Percentiles rank a stretch among this genome's conserved stretches.
phyloP scores from a whole-genome alignment of 2,888 invertebrate species.

The Hypsopygia costalis region DNA sequence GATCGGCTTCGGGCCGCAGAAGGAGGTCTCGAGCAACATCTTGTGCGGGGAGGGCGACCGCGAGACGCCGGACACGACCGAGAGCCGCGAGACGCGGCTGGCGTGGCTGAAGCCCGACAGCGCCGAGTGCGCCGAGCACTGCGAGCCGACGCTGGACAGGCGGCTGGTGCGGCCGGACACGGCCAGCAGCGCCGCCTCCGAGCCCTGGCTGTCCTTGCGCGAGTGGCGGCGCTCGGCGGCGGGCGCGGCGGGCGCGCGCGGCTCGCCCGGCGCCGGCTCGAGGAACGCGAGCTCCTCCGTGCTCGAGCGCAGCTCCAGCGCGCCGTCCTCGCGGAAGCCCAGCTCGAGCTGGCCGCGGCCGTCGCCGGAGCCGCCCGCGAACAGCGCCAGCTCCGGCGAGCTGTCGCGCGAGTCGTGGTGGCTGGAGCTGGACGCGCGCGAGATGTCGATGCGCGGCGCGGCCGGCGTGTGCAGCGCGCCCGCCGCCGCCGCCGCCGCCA shows the following conservation, averaged over 20 bases:
- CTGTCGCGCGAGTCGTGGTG: slow-evolving; percentile 93
- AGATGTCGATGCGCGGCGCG: slow-evolving; percentile 93
- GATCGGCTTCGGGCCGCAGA: slow-evolving; percentile 91
- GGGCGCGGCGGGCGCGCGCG: slow-evolving; percentile 38
- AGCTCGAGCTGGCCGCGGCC: slow-evolving; percentile 54
- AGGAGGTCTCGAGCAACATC: slow-evolving; percentile 93
- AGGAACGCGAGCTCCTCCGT: slow-evolving; percentile 94
- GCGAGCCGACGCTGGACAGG: slow-evolving; percentile 86
- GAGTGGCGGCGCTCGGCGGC: slow-evolving; percentile 74
- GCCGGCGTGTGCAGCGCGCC: slow-evolving; percentile 81
- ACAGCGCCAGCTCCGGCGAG: slow-evolving; percentile 91
- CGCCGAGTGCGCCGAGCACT: slow-evolving; percentile 83
- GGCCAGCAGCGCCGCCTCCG: slow-evolving; percentile 87
- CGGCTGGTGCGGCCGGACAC: slow-evolving; percentile 91
- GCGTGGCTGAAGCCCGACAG: slow-evolving; percentile 52
- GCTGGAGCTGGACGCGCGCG: slow-evolving; percentile 92
- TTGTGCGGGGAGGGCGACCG: slow-evolving; percentile 94
- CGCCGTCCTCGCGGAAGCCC: slow-evolving; percentile 88
- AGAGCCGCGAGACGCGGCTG: slow-evolving; percentile 58
- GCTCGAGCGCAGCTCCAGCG: slow-evolving; percentile 91
- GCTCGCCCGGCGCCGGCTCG: slow-evolving; percentile 71
- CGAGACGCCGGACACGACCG: slow-evolving; percentile 77
- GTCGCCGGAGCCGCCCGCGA: slow-evolving; percentile 71
- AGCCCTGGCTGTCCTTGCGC: slow-evolving; percentile 87
- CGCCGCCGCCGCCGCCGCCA: slow-evolving; percentile 56